Base-by-base conservation (phyloP, 1,140 invertebrate species). In the Rhynchophorus ferrugineus region DNA sequence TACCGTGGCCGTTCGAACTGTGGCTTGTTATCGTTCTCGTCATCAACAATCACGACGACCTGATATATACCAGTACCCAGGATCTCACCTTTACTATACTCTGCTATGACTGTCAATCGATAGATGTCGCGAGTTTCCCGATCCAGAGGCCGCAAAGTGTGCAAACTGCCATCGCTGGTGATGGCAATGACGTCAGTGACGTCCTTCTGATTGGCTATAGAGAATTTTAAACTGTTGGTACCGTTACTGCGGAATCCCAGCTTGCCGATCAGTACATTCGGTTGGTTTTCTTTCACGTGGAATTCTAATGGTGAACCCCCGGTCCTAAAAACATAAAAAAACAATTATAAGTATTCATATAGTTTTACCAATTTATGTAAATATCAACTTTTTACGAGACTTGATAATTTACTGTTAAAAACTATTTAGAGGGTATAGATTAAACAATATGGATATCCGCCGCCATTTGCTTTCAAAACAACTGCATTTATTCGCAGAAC, bases 21-120 rank as follows among this genome's bases (percentile, higher is more conserved):
- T 8, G 92, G 92, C 2, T 89, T 79, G 67, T 95, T 91, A 65
- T 95, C 91, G 66, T 95, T 95, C 45, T 91, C 87, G 67, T 95
- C 91, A 43, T 89, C 81, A 0, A 95, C 86, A 20, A 81, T 71
- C 9, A 95, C 75, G 6, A 77, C 81, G 1, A 92, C 79, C 75
- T 87, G 84, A 62, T 85, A 87, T 38, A 87, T 80, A 2, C 81
- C 83, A 19, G 83, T 79, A 1, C 56, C 53, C 8, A 49, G 22
- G 0, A 44, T 37, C 2, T 14, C 24, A 3, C 81, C 81, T 66
- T 80, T 78, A 24, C 70, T 76, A 59, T 81, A 84, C 66, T 89
- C 84, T 8, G 82, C 84, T 16, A 91, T 86, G 1, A 91, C 80
- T 0, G 87, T 90, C 51, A 91, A 76, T 57, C 84, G 78, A 59